A percentile compares a stretch with the other conserved stretches of the same genome.
Conservation (phyloP, 2,888 invertebrate species). For the Drosophila subquinaria region DNA sequence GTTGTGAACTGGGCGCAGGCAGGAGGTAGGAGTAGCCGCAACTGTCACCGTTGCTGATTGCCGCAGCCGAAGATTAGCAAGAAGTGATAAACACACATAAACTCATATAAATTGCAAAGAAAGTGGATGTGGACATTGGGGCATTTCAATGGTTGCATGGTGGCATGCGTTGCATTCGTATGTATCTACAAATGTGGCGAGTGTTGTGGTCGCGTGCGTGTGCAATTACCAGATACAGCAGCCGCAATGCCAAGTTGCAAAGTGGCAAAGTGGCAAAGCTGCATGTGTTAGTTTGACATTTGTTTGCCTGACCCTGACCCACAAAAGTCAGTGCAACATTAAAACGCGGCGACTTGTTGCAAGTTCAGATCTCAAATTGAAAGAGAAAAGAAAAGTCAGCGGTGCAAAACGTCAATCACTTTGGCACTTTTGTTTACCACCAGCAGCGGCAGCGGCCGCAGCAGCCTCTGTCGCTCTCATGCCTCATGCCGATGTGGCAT, state of each 20-base stretch:
- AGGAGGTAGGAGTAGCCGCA: slow-evolving; percentile 67
- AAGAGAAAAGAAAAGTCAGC: slow-evolving; percentile 54
- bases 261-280: slow-evolving; percentile 18
- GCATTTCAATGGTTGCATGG: slow-evolving; percentile 16
- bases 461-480: not conserved
- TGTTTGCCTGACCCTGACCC: slow-evolving; percentile 79
- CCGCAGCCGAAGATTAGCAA: slow-evolving; percentile 62
- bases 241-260: slow-evolving; percentile 3
- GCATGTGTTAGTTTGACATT: slow-evolving; percentile 73
- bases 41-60: slow-evolving; percentile 75
- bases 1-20: not conserved
- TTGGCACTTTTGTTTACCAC: slow-evolving; percentile 56
- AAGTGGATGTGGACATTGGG: slow-evolving; percentile 64
- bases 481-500: slow-evolving; percentile 29
- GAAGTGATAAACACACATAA: slow-evolving; percentile 73
- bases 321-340: slow-evolving; percentile 57
- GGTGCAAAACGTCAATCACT: slow-evolving; percentile 69
- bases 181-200: not conserved
- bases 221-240: slow-evolving; percentile 61
- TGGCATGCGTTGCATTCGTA: not conserved
- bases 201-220: slow-evolving; percentile 67
- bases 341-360: slow-evolving; percentile 27
- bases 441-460: not conserved
- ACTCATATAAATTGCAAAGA: slow-evolving; percentile 77
- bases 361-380: slow-evolving; percentile 63